phyloP scores from a whole-genome alignment of 2,113 vertebrate species.

The Motacilla tschutschensis region DNA sequence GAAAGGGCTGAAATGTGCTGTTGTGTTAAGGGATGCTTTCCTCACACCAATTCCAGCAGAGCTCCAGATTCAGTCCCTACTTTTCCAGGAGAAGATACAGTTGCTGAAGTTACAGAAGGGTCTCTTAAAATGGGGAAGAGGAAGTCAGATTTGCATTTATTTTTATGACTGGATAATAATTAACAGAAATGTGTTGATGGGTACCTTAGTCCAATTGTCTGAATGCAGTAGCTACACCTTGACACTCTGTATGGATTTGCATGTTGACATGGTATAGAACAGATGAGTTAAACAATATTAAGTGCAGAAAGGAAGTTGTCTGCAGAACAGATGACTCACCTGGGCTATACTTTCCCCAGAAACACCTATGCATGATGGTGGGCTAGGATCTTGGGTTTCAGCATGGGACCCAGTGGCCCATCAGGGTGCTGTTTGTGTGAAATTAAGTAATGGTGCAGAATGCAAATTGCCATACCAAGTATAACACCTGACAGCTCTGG shows the following conservation, averaged over 20 bases:
- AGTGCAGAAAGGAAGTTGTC: neutral
- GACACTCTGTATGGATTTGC: neutral
- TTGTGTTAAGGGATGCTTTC: neutral
- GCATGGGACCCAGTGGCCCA: fast-evolving
- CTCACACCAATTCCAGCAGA: neutral
- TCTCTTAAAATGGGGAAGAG: neutral
- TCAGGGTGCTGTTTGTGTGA: neutral
- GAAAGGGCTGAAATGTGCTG: neutral
- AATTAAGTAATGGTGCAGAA: neutral
- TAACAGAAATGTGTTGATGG: neutral
- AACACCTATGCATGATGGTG: neutral
- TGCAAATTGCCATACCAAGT: neutral
- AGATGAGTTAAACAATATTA: neutral
- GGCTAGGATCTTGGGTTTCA: neutral
- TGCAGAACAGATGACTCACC: neutral
- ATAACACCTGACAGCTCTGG: neutral
- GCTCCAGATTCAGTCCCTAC: neutral
- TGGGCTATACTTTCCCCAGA: neutral
- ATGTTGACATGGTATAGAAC: fast-evolving
- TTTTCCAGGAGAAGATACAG: neutral
- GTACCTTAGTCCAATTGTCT: neutral
- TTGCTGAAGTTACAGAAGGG: neutral
- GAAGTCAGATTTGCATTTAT: neutral
- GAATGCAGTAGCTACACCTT: neutral
- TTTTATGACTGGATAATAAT: neutral